Evolutionary conservation across 2,113 vertebrate genomes (phyloP), one percentile per base, ranked within the genome.

Genomic region (Electrona antarctica): DNA sequence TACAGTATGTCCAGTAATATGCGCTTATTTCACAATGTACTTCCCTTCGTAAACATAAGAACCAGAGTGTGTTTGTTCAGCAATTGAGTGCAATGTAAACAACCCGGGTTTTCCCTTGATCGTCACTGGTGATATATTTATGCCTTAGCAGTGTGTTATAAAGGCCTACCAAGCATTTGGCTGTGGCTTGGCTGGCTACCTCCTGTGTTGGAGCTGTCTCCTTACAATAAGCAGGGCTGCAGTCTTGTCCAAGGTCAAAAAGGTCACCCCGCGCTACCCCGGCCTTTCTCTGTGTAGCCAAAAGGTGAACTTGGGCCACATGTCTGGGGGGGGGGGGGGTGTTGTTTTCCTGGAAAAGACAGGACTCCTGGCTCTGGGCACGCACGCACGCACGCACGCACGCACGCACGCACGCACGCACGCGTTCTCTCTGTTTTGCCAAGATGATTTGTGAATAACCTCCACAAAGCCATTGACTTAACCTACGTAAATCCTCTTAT

Each of bases 351-450:
- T 48, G 61, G 61, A 63, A 63, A 15, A 55, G 61, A 2, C 45
- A 45, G 5, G 8, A 55, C 60, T 74, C 59, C 60, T 80, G 46
- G 67, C 48, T 57, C 21, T 67, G 61, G 65, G 52, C 3, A 76
- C 50, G 0, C 67, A 59, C 59, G 61, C 69, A 69, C 6, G 13
- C 29, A 50, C 33, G 33, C 33, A 41, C 33, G 33, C 33, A 41
- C 29, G 29, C 4, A 33, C 29, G 4, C 29, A 4, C 29, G 4
- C 29, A 4, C 4, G 4, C 29, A 33, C 29, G 29, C 29, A 33
- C 29, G n/a, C n/a, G n/a, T 21, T 21, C 21, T 21, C 21, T 21
- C 21, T 21, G 21, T 21, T 21, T 21, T 1, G n/a, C n/a, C n/a
- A n/a, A n/a, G n/a, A n/a, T n/a, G n/a, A n/a, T n/a, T 21, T 21